A percentile compares a stretch with the other conserved stretches of the same genome.
These are phyloP conservation scores for Hesperophylax magnus DNA, from an alignment of 1,140 invertebrate genomes.

Conservation along the genomic window DNA sequence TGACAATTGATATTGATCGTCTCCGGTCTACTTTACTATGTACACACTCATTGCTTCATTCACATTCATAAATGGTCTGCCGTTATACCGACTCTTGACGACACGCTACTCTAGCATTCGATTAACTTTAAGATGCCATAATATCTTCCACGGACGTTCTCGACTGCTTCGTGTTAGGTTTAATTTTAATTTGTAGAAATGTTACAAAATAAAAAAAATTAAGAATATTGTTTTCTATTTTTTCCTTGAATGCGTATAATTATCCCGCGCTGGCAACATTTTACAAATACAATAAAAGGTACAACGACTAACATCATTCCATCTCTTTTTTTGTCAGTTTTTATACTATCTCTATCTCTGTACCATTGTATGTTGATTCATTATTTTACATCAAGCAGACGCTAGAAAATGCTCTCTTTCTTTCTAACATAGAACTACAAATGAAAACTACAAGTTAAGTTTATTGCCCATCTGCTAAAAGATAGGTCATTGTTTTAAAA, in stretches of 20 bases:
- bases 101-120: too few species aligned
- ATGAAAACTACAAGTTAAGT: background rate
- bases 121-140: too few species aligned
- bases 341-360: constrained; percentile 6
- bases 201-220: too few species aligned
- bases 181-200: too few species aligned
- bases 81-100: too few species aligned
- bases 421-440: background rate
- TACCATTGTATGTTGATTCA: constrained; percentile 3
- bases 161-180: too few species aligned
- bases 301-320: background rate
- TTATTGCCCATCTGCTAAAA: background rate
- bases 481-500: background rate
- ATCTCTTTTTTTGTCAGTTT: background rate
- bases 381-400: background rate
- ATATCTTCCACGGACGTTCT: too few species aligned
- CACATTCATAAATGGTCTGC: background rate
- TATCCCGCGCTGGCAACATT: constrained; percentile 26
- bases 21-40: too few species aligned
- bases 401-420: background rate
- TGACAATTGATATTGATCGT: too few species aligned
- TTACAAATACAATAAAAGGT: too few species aligned
- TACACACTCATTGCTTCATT: too few species aligned
- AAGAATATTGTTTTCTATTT: background rate
- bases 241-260: background rate